Percentiles rank a stretch among this genome's conserved stretches.
Evolutionary conservation across 2,888 invertebrate species (phyloP).

Genomic region (Achlya flavicornis): DNA sequence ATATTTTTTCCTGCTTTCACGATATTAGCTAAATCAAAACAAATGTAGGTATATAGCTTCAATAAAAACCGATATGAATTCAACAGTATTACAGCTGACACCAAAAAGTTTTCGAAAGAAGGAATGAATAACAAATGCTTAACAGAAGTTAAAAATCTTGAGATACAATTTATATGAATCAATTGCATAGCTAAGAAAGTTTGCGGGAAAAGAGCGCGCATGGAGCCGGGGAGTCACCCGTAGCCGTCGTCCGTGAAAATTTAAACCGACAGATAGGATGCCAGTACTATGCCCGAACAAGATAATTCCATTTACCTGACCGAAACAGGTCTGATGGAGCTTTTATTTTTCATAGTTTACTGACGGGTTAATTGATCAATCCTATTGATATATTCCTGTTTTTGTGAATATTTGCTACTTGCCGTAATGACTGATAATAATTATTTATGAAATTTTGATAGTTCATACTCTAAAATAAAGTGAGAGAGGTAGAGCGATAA

Average conservation of each 20-base stretch:
- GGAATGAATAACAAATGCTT: not conserved
- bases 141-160: constrained; percentile 5
- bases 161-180: constrained; percentile 19
- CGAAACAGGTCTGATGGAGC: constrained; percentile 16
- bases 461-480: too few species aligned
- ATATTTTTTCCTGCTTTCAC: too few species aligned
- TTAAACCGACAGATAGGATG: constrained; percentile 54
- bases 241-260: constrained; percentile 47
- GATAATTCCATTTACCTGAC: constrained; percentile 64
- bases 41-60: too few species aligned
- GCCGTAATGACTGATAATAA: too few species aligned
- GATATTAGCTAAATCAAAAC: too few species aligned
- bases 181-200: constrained; percentile 38
- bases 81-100: not conserved
- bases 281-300: constrained; percentile 44
- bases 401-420: too few species aligned
- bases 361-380: too few species aligned
- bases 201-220: constrained; percentile 19
- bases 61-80: too few species aligned
- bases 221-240: constrained; percentile 23
- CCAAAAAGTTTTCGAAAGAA: not conserved
- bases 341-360: not conserved
- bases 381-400: too few species aligned
- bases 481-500: too few species aligned
- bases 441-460: too few species aligned